phyloP scores from a whole-genome alignment of 2,113 vertebrate genomes.

The Perca flavescens region DNA sequence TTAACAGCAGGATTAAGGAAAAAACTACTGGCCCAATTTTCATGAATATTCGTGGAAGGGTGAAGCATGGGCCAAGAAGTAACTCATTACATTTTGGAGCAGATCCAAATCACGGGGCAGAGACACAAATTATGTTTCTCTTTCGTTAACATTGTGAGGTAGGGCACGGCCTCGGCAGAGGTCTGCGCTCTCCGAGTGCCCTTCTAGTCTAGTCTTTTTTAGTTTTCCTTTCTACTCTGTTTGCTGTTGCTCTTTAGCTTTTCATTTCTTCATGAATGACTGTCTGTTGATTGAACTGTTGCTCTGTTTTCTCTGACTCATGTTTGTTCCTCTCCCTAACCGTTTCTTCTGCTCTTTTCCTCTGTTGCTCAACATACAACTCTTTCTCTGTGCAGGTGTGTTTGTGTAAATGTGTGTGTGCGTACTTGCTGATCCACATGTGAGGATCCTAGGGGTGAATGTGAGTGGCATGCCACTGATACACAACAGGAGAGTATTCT shows the following conservation, averaged over 20 bases:
- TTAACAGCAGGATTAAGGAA: too few relatives aligned
- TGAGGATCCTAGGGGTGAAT: slow-evolving; percentile 42
- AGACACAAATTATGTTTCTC: too few relatives aligned
- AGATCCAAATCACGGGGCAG: too few relatives aligned
- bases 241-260: neutral
- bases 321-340: slow-evolving; percentile 13
- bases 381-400: slow-evolving; percentile 32
- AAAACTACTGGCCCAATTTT: too few relatives aligned
- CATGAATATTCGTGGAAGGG: too few relatives aligned
- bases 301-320: neutral
- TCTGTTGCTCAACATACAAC: slow-evolving; percentile 19
- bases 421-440: slow-evolving; percentile 46
- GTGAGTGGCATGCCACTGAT: slow-evolving; percentile 58
- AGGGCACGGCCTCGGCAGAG: too few relatives aligned
- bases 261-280: neutral
- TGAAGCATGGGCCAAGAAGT: too few relatives aligned
- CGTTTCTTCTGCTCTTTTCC: neutral
- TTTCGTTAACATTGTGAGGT: too few relatives aligned
- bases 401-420: slow-evolving; percentile 17
- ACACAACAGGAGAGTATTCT: slow-evolving; percentile 65
- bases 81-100: too few relatives aligned
- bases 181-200: too few relatives aligned
- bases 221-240: neutral
- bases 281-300: neutral
- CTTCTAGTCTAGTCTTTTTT: too few relatives aligned